Evolutionary conservation across 2,888 invertebrate genomes (phyloP).

Genomic region (Cephus pulcher): DNA sequence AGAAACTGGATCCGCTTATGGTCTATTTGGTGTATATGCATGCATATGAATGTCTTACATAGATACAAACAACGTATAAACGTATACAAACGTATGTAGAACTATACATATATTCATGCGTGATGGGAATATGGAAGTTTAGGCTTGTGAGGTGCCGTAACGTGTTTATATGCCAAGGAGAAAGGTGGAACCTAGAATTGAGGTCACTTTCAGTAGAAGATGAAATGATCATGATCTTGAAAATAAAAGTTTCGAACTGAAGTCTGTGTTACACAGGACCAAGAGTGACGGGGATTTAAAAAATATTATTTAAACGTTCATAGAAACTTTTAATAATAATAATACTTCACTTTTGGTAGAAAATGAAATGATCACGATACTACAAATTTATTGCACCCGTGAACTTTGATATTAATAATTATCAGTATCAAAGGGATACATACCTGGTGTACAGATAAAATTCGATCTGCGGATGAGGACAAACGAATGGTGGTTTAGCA

Average conservation of each 20-base stretch:
- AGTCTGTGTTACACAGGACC: neutral
- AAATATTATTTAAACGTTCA: no score
- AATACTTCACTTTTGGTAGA: no score
- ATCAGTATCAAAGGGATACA: constrained; percentile 16
- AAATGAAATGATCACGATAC: no score
- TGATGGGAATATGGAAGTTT: neutral
- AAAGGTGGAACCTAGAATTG: constrained; percentile 58
- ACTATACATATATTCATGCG: neutral
- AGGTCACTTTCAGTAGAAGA: constrained; percentile 62
- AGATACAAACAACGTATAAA: neutral
- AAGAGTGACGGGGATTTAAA: constrained; percentile 30
- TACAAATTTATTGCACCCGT: neutral
- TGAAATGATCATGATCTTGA: constrained; percentile 65
- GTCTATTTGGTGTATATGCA: no score
- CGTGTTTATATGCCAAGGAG: constrained; percentile 38
- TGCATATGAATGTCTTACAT: no score
- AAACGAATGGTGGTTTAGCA: constrained; percentile 81
- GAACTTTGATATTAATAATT: neutral
- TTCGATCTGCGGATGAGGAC: constrained; percentile 86
- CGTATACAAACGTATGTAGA: neutral
- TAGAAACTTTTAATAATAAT: neutral
- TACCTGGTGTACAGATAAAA: constrained; percentile 86
- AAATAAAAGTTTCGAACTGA: constrained; percentile 52
- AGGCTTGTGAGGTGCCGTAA: neutral
- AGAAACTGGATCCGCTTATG: neutral